A percentile compares a stretch with the other conserved stretches of the same genome.
These are phyloP conservation scores for Ptiloglossa arizonensis DNA, from an alignment of 1,140 invertebrate genomes.

Conservation along the genomic window DNA sequence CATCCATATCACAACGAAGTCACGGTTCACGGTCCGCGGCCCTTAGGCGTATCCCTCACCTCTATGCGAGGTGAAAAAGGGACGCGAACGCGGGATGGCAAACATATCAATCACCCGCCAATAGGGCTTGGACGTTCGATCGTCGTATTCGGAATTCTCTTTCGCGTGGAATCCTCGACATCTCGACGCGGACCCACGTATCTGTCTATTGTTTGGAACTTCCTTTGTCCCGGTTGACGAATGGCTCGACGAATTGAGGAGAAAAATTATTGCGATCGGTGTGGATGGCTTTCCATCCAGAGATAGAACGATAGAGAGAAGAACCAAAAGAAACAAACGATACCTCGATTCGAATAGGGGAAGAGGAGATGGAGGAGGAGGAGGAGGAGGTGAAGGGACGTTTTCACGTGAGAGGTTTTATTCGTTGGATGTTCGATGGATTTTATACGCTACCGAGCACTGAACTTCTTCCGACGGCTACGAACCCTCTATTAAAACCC, in stretches of 20 bases:
- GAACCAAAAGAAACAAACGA: background rate
- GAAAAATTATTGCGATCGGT: conserved; percentile 38
- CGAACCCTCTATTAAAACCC: too few species aligned
- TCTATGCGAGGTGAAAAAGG: conserved; percentile 48
- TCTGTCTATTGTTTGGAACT: conserved; percentile 38
- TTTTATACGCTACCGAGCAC: too few species aligned
- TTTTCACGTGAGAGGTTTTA: too few species aligned
- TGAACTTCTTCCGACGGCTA: too few species aligned
- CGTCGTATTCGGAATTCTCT: conserved; percentile 45
- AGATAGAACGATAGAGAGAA: background rate
- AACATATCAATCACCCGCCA: conserved; percentile 72
- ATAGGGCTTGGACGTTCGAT: conserved; percentile 50
- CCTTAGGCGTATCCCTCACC: conserved; percentile 57
- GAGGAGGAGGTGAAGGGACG: too few species aligned
- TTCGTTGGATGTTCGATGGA: too few species aligned
- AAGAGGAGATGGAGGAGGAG: too few species aligned
- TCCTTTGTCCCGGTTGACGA: conserved; percentile 46
- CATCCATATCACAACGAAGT: conserved; percentile 77
- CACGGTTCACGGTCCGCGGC: conserved; percentile 47
- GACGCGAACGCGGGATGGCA: conserved; percentile 50
- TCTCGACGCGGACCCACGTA: conserved; percentile 21
- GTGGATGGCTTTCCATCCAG: background rate
- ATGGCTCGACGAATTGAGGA: conserved; percentile 22
- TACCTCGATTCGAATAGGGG: too few species aligned
- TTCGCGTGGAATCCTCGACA: conserved; percentile 42